Percentiles rank a stretch among this genome's conserved stretches.
Evolutionary conservation across 2,797 vertebrate species (phyloP).

Genomic region (Yasuhikotakia modesta): DNA sequence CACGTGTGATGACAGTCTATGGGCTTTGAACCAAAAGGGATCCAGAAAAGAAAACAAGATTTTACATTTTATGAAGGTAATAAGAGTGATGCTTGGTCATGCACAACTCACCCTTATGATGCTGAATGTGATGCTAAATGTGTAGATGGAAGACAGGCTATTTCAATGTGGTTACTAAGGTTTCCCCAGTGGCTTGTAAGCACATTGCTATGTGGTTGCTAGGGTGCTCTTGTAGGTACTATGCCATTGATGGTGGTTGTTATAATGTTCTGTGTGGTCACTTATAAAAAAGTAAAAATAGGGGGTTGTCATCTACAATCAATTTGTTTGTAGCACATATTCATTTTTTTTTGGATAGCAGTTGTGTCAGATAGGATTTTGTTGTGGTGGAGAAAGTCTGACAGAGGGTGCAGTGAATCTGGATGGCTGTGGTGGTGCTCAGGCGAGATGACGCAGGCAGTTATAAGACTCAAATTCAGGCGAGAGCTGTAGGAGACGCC

Average conservation of each 20-base stretch:
- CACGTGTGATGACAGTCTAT: neutral
- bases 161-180: neutral
- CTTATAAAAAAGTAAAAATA: neutral
- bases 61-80: no score
- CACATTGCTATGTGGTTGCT: neutral
- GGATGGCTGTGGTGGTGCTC: slow-evolving; percentile 9
- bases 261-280: neutral
- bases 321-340: no score
- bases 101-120: no score
- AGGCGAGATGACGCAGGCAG: slow-evolving; percentile 22
- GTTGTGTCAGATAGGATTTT: slow-evolving; percentile 7
- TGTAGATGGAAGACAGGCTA: neutral
- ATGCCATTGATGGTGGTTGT: no score
- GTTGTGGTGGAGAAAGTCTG: neutral
- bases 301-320: no score
- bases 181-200: neutral
- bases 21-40: neutral
- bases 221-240: neutral
- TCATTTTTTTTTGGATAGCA: no score
- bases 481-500: slow-evolving; percentile 26
- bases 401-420: slow-evolving; percentile 14
- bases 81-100: no score
- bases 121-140: no score
- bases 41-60: neutral
- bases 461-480: slow-evolving; percentile 25